Evolutionary conservation across 2,797 vertebrate species (phyloP).

Genomic region (Pseudocheirus occidentalis): DNA sequence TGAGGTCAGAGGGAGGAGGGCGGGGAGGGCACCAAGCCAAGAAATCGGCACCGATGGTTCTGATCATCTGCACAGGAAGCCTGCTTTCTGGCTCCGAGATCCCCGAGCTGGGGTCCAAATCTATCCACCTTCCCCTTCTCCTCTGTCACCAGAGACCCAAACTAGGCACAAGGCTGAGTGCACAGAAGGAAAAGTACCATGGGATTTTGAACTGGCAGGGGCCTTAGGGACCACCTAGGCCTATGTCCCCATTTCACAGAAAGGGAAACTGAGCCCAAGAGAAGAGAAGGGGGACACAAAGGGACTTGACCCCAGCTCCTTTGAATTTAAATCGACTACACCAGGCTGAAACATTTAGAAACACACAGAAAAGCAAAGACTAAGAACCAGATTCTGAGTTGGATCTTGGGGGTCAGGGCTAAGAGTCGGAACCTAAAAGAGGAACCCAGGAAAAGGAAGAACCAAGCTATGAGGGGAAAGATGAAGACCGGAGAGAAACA

Average conservation of each 20-base stretch:
- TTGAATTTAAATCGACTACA: not conserved
- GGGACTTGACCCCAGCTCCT: not conserved
- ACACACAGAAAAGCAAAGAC: not conserved
- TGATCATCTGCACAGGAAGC: not conserved
- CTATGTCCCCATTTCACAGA: not conserved
- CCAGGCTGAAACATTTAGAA: not conserved
- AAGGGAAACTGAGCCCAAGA: not conserved
- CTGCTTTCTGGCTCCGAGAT: not conserved
- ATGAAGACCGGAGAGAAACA: not conserved
- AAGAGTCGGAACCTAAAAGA: not conserved
- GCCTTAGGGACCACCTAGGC: not conserved
- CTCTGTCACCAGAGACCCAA: not conserved
- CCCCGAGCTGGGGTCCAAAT: not conserved
- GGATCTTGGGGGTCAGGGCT: not conserved
- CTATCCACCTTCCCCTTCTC: not conserved
- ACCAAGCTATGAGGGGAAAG: not conserved
- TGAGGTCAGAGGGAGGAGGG: not conserved
- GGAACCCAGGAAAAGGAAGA: not conserved
- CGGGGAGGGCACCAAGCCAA: not conserved
- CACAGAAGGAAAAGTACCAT: not conserved
- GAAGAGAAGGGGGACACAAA: not conserved
- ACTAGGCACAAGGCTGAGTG: too few relatives aligned
- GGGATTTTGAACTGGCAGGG: not conserved
- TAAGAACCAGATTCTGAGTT: not conserved
- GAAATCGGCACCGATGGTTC: not conserved